These are phyloP conservation scores for Drosophila koepferae DNA, from an alignment of 2,888 invertebrate species.

Conservation along the genomic window DNA sequence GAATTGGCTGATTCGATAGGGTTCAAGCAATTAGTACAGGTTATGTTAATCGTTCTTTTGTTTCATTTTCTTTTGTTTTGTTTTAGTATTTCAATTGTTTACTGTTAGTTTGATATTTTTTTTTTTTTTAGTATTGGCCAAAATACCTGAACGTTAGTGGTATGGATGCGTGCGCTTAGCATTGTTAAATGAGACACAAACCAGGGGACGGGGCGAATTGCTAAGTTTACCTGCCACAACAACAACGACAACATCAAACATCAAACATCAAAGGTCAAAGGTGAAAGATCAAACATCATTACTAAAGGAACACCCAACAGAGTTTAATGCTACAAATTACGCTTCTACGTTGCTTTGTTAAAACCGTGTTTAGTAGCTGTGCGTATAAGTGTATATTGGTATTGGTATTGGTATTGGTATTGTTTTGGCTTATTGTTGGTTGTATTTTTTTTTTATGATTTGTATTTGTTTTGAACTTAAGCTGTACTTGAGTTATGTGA, in stretches of 20 bases:
- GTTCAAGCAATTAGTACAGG: conserved; percentile 35
- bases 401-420: conserved; percentile 31
- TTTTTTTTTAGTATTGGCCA: conserved; percentile 39
- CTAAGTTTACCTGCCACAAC: conserved; percentile 75
- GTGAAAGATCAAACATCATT: conserved; percentile 46
- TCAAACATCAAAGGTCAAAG: conserved; percentile 56
- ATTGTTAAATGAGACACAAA: conserved; percentile 55
- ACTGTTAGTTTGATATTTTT: conserved; percentile 26
- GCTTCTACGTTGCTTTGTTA: conserved; percentile 65
- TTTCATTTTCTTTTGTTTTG: conserved; percentile 4
- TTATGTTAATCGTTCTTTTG: conserved; percentile 2
- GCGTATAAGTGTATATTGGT: conserved; percentile 49
- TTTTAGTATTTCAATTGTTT: conserved; percentile 29
- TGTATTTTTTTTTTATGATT: conserved; percentile 19
- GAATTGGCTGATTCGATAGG: conserved; percentile 36
- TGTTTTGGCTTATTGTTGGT: conserved; percentile 14
- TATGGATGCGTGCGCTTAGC: conserved; percentile 37
- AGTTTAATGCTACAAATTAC: conserved; percentile 58
- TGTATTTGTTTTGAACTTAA: conserved; percentile 84
- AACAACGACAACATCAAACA: conserved; percentile 63
- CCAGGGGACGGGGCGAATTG: conserved; percentile 53
- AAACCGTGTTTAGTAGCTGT: conserved; percentile 67
- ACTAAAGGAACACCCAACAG: conserved; percentile 68
- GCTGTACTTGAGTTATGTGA: conserved; percentile 93
- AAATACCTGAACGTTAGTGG: conserved; percentile 59